Evolutionary conservation across 2,797 vertebrate genomes (phyloP), one percentile per base, ranked within the genome.

Genomic region (Allobates femoralis): DNA sequence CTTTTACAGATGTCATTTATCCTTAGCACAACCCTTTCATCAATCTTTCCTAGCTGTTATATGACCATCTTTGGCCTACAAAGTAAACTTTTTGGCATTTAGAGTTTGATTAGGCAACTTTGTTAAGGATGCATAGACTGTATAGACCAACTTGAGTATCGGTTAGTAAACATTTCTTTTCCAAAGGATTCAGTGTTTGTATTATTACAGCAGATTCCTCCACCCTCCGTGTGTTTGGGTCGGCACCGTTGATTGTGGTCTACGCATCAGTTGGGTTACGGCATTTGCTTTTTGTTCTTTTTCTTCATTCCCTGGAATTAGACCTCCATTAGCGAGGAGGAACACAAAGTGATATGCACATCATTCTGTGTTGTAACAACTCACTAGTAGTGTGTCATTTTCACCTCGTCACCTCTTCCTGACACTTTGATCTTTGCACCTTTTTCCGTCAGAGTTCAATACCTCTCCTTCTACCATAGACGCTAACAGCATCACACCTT

Each of bases 371-470:
- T 75, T 76, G 78, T 85, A 85, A 84, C 86, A 88, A 85, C 82
- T 85, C 83, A 80, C 66, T 80, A 79, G 82, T 88, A 79, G 82
- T 85, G 83, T 88, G 83, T 81, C 86, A 88, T 88, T 88, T 88
- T 76, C 86, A 88, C 86, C 80, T 87, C 76, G 79, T 84, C 86
- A 84, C 86, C 83, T 88, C 86, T 88, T 85, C 46, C 82, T 53
- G 77, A 76, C 86, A 88, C 73, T 62, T 60, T 85, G 86, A 85
- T 85, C 86, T 88, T 88, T 88, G 83, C 86, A 88, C 83, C 86
- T 88, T 88, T 81, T 85, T 34, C 3, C 55, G 30, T 80, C 32
- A 50, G 81, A 81, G 86, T 85, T 88, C 86, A 85, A 76, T 88
- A 80, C 78, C 86, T 80, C 73, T 55, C 64, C 60, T 51, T 50